A percentile compares a stretch with the other conserved stretches of the same genome.
Evolutionary conservation across 1,140 invertebrate species (phyloP).

Genomic region (Dreissena rostriformis): DNA sequence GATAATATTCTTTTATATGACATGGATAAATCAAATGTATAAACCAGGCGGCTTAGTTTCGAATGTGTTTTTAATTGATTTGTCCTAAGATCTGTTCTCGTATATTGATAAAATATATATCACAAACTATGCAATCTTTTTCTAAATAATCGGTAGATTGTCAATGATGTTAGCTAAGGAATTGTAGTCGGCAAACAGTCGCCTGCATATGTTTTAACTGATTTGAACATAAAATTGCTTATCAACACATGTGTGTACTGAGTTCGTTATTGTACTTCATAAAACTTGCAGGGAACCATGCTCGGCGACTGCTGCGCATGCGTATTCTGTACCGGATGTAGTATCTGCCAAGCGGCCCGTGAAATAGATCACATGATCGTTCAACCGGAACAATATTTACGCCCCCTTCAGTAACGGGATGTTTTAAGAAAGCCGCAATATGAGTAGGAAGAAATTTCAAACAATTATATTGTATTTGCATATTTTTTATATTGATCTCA

Average conservation of each 20-base stretch:
- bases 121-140: neutral
- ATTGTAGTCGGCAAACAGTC: neutral
- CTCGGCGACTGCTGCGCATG: slow-evolving; percentile 18
- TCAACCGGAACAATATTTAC: slow-evolving; percentile 27
- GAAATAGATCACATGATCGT: slow-evolving; percentile 46
- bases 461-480: too few species aligned
- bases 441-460: too few species aligned
- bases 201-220: neutral
- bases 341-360: slow-evolving; percentile 9
- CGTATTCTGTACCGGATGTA: slow-evolving; percentile 20
- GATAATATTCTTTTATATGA: too few species aligned
- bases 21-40: too few species aligned
- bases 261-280: neutral
- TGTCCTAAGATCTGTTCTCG: too few species aligned
- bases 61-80: too few species aligned
- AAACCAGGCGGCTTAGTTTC: too few species aligned
- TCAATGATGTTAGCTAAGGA: neutral
- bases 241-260: neutral
- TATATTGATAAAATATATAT: neutral
- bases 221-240: neutral
- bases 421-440: too few species aligned
- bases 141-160: too few species aligned
- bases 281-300: slow-evolving; percentile 29
- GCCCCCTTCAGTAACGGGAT: neutral
- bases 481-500: too few species aligned